Percentiles rank a stretch among this genome's conserved stretches.
Conservation (phyloP, 2,797 vertebrate genomes). For the Carapus acus region DNA sequence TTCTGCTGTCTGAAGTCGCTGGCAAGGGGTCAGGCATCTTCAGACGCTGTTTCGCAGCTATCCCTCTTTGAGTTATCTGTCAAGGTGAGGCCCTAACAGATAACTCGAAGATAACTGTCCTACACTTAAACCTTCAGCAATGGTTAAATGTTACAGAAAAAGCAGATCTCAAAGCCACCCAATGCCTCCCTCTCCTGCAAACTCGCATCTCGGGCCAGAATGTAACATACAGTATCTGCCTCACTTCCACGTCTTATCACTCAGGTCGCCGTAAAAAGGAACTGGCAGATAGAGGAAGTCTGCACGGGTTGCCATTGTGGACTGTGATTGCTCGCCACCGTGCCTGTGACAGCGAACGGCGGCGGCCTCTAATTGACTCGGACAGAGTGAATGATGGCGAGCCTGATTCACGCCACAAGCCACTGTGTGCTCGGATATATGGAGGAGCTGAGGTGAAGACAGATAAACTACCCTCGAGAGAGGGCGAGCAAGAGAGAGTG, state of each 20-base stretch:
- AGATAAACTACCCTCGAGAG: conserved; percentile 64
- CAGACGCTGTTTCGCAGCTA: conserved; percentile 51
- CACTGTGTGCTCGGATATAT: conserved; percentile 63
- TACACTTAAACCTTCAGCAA: too few species aligned
- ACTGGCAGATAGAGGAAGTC: conserved; percentile 32
- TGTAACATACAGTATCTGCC: conserved; percentile 20
- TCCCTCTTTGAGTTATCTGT: conserved; percentile 39
- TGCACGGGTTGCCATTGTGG: conserved; percentile 50
- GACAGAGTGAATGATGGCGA: conserved; percentile 65
- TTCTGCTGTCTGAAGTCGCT: conserved; percentile 26
- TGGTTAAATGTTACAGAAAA: too few species aligned
- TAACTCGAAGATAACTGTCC: too few species aligned
- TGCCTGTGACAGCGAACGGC: conserved; percentile 35
- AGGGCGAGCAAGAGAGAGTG: conserved; percentile 30
- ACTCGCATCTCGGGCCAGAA: conserved; percentile 8
- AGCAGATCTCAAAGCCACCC: too few species aligned
- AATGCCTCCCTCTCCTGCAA: too few species aligned
- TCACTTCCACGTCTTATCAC: conserved; percentile 37
- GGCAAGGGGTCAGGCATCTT: conserved; percentile 37
- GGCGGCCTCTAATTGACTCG: conserved; percentile 30
- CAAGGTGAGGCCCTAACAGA: conserved; percentile 39
- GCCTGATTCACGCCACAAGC: conserved; percentile 56
- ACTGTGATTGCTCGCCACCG: conserved; percentile 39
- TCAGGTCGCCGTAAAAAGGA: conserved; percentile 31
- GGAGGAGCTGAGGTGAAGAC: conserved; percentile 69